phyloP scores from a whole-genome alignment of 2,797 vertebrate genomes.

The Myotis vivesi region DNA sequence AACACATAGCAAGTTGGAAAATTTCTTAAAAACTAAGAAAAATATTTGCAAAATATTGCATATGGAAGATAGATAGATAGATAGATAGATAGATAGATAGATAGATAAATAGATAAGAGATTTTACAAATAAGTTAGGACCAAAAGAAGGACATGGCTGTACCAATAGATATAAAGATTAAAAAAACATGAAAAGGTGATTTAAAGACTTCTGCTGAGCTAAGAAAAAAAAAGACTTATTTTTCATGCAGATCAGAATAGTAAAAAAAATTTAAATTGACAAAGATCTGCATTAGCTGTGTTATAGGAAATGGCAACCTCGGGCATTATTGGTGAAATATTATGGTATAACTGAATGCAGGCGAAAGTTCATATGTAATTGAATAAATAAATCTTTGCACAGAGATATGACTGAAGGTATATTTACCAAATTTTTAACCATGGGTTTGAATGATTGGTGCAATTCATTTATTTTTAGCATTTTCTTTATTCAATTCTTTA shows the following conservation, averaged over 20 bases:
- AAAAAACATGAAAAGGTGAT: not conserved
- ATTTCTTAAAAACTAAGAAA: not conserved
- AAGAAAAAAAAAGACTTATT: not conserved
- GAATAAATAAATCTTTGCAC: not conserved
- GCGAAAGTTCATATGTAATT: not conserved
- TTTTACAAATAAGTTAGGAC: not conserved
- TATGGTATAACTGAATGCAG: not conserved
- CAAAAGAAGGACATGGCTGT: not conserved
- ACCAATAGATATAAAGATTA: not conserved
- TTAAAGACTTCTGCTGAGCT: not conserved
- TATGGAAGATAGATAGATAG: not conserved
- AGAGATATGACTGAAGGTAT: not conserved
- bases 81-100: not conserved
- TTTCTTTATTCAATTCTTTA: not conserved
- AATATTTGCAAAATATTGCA: not conserved
- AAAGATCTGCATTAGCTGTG: not conserved
- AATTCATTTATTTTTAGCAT: constrained; percentile 4
- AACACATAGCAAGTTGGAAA: not conserved
- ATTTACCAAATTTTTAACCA: not conserved
- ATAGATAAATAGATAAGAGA: not conserved
- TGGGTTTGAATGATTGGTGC: not conserved
- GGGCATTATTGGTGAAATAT: not conserved
- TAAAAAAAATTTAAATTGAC: not conserved
- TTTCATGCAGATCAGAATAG: not conserved
- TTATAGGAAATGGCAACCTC: not conserved